These are phyloP conservation scores for Cossypha caffra DNA, from an alignment of 2,797 vertebrate genomes.

Conservation along the genomic window DNA sequence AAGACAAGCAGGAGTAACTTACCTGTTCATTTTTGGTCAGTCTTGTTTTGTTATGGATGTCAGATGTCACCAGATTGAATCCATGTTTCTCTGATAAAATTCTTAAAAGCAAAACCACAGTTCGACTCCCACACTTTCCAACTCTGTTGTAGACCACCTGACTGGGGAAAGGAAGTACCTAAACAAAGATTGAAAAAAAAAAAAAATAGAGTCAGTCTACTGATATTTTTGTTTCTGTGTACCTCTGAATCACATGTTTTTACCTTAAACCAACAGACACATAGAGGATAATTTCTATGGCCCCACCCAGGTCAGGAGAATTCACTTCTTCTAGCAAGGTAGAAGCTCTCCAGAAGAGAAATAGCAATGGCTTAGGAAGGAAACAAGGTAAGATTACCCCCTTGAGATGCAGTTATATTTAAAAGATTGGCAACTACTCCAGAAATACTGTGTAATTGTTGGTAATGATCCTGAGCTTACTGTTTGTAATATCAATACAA, in stretches of 20 bases:
- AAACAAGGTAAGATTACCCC: not conserved
- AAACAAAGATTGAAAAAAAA: not conserved
- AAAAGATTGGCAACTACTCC: not conserved
- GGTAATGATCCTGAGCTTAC: not conserved
- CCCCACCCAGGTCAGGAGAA: not conserved
- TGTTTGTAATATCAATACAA: not conserved
- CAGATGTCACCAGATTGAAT: conserved; percentile 95
- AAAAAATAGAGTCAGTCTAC: not conserved
- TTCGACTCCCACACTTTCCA: conserved; percentile 97
- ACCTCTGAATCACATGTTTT: not conserved
- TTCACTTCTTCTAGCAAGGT: not conserved
- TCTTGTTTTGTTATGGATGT: conserved; percentile 98
- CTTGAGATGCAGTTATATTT: not conserved
- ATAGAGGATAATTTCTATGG: not conserved
- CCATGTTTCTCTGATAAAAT: conserved; percentile 93
- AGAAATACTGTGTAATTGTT: not conserved
- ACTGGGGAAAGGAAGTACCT: conserved; percentile 95
- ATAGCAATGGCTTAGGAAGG: not conserved
- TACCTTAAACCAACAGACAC: not conserved
- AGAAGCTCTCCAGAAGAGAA: not conserved
- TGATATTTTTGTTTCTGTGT: not conserved
- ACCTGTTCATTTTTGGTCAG: conserved; percentile 97
- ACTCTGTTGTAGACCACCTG: conserved; percentile 99
- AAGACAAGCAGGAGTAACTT: conserved; percentile 19
- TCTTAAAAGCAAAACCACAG: conserved; percentile 92